Conservation (phyloP, 2,797 vertebrate genomes). For the Varecia variegata region DNA sequence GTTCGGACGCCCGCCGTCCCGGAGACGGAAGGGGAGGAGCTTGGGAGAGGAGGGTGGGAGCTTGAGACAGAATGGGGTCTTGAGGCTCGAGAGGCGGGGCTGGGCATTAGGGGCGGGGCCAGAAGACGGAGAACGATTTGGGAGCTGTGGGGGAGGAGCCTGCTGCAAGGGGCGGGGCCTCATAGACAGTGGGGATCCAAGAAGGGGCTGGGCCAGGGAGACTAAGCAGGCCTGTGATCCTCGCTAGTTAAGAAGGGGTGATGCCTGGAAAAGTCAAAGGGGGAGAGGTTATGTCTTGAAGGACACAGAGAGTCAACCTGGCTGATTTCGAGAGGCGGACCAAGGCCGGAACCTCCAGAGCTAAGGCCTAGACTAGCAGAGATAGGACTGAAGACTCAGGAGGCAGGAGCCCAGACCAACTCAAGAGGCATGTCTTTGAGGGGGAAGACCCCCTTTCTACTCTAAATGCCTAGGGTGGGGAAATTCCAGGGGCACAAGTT, state of each 20-base stretch:
- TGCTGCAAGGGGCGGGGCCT: neutral
- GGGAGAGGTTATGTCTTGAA: neutral
- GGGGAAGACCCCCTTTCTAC: neutral
- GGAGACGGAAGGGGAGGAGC: neutral
- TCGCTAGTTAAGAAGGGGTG: neutral
- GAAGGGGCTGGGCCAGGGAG: neutral
- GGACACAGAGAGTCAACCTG: neutral
- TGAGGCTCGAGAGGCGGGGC: neutral
- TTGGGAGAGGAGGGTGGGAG: neutral
- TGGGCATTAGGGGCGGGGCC: no score
- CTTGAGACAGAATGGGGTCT: neutral
- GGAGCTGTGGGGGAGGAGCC: neutral
- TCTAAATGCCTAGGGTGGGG: neutral
- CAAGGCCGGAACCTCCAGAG: neutral
- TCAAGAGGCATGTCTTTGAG: neutral
- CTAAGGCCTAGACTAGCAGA: neutral
- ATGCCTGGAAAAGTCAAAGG: neutral
- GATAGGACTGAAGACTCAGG: no score
- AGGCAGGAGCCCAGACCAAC: no score
- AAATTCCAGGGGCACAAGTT: neutral
- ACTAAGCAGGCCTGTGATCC: no score
- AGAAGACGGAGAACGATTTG: neutral
- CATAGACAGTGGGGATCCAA: rapidly evolving
- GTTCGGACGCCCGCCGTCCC: neutral
- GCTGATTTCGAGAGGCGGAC: neutral